These are phyloP conservation scores for Jacana jacana DNA, from an alignment of 2,113 vertebrate genomes.

Conservation along the genomic window DNA sequence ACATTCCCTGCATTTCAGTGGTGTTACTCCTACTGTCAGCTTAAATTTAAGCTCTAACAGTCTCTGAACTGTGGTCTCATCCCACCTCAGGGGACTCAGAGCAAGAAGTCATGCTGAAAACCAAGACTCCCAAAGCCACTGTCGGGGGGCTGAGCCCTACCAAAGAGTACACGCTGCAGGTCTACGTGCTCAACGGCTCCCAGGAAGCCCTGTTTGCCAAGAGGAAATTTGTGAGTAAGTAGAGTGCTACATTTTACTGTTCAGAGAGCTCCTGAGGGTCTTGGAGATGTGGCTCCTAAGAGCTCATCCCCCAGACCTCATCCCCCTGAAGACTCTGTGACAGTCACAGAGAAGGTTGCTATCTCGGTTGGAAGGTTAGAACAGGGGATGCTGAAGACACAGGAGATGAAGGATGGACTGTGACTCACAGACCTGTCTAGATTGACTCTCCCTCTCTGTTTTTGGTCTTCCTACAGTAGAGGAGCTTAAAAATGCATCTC, in stretches of 20 bases:
- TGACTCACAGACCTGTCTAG: not conserved
- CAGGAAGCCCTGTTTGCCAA: constrained; percentile 84
- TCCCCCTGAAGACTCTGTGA: not conserved
- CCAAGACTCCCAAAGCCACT: constrained; percentile 85
- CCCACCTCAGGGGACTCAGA: constrained; percentile 80
- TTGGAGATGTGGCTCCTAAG: not conserved
- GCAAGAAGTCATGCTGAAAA: constrained; percentile 93
- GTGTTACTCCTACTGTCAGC: not conserved
- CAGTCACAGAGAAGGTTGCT: not conserved
- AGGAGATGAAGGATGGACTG: not conserved
- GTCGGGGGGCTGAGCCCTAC: constrained; percentile 87
- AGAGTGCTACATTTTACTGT: not conserved
- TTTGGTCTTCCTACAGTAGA: constrained; percentile 41
- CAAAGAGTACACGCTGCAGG: constrained; percentile 86
- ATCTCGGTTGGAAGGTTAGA: not conserved
- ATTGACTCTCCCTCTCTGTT: not conserved
- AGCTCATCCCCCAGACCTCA: not conserved
- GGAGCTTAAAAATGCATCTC: constrained; percentile 65
- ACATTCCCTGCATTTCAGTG: constrained; percentile 29
- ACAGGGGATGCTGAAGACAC: not conserved
- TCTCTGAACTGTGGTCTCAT: not conserved
- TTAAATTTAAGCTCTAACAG: not conserved
- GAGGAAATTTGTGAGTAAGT: constrained; percentile 91
- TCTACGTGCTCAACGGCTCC: constrained; percentile 84
- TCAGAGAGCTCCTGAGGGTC: not conserved